A percentile compares a stretch with the other conserved stretches of the same genome.
Conservation (phyloP, 2,113 vertebrate genomes). For the Promerops cafer region DNA sequence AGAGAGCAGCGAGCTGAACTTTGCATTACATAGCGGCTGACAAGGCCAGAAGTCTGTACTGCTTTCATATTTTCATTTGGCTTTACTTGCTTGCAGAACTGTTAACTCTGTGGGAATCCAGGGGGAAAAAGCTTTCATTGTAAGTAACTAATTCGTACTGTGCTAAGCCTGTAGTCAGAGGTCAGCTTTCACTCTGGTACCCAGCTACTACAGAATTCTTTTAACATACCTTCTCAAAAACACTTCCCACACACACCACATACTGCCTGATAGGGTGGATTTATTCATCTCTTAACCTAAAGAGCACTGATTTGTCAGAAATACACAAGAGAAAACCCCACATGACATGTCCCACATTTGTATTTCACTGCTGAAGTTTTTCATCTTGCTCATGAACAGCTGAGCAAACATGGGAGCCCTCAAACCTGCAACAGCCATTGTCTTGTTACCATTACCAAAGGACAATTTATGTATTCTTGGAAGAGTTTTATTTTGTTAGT, state of each 20-base stretch:
- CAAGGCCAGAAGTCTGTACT: neutral
- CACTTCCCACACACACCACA: fast-evolving
- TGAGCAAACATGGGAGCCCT: neutral
- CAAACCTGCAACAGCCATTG: neutral
- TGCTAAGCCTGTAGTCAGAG: neutral
- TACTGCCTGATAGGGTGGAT: neutral
- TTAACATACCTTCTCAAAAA: neutral
- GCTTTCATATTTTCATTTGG: neutral
- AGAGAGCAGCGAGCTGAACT: slow-evolving; percentile 38
- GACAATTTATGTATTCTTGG: neutral
- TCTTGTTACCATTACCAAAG: neutral
- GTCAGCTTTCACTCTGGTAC: neutral
- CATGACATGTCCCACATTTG: neutral
- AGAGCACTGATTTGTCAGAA: neutral
- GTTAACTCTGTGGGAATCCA: neutral
- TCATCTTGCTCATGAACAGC: neutral
- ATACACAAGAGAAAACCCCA: neutral
- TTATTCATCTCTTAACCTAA: neutral
- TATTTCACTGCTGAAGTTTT: neutral
- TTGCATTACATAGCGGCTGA: slow-evolving; percentile 56
- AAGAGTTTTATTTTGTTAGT: neutral
- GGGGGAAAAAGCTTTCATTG: neutral
- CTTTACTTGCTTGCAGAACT: neutral
- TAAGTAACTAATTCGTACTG: neutral
- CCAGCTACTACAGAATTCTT: neutral